Conservation (phyloP, 2,113 vertebrate genomes). For the Malurus elegans region DNA sequence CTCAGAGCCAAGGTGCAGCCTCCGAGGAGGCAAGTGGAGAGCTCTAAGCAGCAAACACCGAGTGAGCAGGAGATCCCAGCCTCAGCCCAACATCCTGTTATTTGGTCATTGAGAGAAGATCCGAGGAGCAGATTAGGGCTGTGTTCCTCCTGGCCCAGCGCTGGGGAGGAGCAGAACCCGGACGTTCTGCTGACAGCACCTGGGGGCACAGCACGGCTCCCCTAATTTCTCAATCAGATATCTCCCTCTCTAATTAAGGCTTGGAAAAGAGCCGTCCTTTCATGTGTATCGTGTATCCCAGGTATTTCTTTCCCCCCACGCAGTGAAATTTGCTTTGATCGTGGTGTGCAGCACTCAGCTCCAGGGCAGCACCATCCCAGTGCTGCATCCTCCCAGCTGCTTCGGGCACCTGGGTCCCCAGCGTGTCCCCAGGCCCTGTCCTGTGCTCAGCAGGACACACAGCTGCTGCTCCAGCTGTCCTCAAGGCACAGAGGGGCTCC, state of each 20-base stretch:
- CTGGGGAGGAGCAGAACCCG: background rate
- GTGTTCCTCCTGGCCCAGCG: rapidly evolving
- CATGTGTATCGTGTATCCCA: background rate
- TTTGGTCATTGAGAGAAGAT: background rate
- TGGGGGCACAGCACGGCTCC: background rate
- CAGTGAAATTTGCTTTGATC: background rate
- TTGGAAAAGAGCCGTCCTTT: background rate
- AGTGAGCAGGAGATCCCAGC: background rate
- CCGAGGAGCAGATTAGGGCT: background rate
- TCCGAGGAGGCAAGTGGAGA: background rate
- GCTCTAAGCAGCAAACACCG: background rate
- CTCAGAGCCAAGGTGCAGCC: background rate
- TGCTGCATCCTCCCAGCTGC: background rate
- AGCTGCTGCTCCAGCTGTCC: background rate
- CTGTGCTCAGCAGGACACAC: background rate
- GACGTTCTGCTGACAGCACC: background rate
- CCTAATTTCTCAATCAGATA: background rate
- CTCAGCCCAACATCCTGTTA: conserved; percentile 32
- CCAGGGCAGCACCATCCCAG: background rate
- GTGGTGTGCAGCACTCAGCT: background rate
- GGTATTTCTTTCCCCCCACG: background rate
- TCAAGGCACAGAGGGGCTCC: background rate
- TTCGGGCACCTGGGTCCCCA: background rate
- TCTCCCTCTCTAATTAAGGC: background rate
- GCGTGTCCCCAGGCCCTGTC: background rate